These are phyloP conservation scores for Cecidostiba fungosa DNA, from an alignment of 2,888 invertebrate genomes.

Conservation along the genomic window DNA sequence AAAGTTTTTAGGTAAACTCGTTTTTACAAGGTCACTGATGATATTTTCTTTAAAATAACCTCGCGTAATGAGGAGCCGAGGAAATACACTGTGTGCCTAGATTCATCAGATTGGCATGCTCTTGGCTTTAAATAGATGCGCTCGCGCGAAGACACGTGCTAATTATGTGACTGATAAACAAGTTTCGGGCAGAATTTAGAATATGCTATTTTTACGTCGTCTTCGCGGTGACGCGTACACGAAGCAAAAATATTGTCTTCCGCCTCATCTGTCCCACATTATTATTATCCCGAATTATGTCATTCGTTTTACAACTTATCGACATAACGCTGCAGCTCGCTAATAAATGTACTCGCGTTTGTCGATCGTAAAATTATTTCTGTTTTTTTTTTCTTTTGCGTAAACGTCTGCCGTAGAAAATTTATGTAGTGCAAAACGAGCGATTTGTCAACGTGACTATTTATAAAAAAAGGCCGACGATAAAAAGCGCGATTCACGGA, in stretches of 20 bases:
- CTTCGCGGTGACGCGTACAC: not conserved
- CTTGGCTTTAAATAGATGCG: slow-evolving; percentile 31
- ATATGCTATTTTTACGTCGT: slow-evolving; percentile 12
- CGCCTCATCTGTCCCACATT: not conserved
- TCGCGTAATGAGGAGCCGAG: not conserved
- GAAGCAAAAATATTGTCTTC: not conserved
- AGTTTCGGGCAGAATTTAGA: slow-evolving; percentile 34
- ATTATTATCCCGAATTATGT: not conserved
- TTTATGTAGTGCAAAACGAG: too few relatives aligned
- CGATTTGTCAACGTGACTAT: not conserved
- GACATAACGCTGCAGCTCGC: too few relatives aligned
- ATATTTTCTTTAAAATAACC: not conserved
- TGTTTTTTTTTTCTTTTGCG: too few relatives aligned
- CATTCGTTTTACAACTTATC: not conserved
- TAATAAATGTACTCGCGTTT: too few relatives aligned
- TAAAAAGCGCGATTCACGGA: not conserved
- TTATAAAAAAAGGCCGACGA: not conserved
- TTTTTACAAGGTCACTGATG: not conserved
- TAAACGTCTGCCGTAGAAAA: too few relatives aligned
- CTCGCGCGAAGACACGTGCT: slow-evolving; percentile 12
- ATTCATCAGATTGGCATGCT: slow-evolving; percentile 33
- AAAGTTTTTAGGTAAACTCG: not conserved
- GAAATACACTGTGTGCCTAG: not conserved
- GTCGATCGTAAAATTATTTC: too few relatives aligned
- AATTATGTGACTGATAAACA: slow-evolving; percentile 45